These are phyloP conservation scores for Calyptommatus sinebrachiatus DNA, from an alignment of 2,113 vertebrate genomes.

Conservation along the genomic window DNA sequence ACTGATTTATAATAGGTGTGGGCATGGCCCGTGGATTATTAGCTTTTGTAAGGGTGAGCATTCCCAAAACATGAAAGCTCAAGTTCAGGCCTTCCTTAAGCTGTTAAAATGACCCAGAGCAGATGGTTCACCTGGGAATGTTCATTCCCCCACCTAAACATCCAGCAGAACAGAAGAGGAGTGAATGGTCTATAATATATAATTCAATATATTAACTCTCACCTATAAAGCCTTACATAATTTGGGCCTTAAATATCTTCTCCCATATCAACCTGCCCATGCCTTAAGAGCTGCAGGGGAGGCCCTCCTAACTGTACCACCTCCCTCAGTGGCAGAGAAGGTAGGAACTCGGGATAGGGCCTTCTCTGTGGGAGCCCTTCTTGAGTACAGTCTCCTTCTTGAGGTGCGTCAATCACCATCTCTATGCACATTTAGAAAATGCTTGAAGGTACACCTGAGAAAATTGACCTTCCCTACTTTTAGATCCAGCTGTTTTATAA, in stretches of 20 bases:
- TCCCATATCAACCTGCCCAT: too few species aligned
- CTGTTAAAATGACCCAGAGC: not conserved
- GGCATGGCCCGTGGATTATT: conserved; percentile 25
- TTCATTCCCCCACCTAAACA: not conserved
- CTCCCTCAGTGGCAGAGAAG: too few species aligned
- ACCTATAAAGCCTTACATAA: too few species aligned
- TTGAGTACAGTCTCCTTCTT: not conserved
- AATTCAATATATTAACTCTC: too few species aligned
- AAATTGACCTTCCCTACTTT: too few species aligned
- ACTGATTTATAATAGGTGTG: conserved; percentile 43
- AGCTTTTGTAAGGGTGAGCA: not conserved
- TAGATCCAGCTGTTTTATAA: too few species aligned
- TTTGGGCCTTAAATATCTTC: too few species aligned
- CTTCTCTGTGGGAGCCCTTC: not conserved
- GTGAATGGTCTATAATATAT: not conserved
- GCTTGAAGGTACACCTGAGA: too few species aligned
- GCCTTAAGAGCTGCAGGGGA: too few species aligned
- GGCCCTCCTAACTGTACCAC: too few species aligned
- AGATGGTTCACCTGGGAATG: not conserved
- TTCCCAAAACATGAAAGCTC: not conserved
- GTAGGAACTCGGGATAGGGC: too few species aligned
- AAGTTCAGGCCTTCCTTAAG: not conserved
- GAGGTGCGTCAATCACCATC: not conserved
- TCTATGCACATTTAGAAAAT: too few species aligned
- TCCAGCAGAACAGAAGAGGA: not conserved